Base-by-base conservation (phyloP, 2,888 invertebrate species). In the Spilarctia lutea region DNA sequence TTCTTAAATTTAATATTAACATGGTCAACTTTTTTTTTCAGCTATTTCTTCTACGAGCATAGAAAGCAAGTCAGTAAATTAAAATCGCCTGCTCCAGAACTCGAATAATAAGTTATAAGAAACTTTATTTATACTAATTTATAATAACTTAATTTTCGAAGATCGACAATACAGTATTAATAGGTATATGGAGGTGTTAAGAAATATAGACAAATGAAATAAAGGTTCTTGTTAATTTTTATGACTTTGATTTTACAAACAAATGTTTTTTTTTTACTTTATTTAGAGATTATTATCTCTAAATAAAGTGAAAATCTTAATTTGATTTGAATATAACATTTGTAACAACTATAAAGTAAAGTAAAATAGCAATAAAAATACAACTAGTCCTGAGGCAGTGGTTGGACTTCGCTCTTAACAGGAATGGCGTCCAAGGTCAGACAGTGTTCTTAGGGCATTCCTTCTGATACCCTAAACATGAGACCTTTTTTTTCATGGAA, bases 41-140 rank as follows among this genome's bases (percentile, higher is more conserved):
- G 92, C 30, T 90, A 85, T 83, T 73, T 92, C 24, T 86, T 92
- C 71, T 86, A 85, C 71, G 92, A 92, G 30, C 89, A 92, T 78
- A 85, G 89, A 77, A 88, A 84, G 74, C 70, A 76, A 10, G 39
- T 84, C 0, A 78, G 79, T 67, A 85, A 79, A 66, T 35, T 33
- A 16, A 79, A 65, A 42, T 2, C 65, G 16, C 1, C 8, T n/a
- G 16, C 13, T 30, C 4, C 27, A 30, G 60, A 63, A n/a, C 56
- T 56, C n/a, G 56, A 56, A 56, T 56, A n/a, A 56, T 56, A 56
- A 56, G 56, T 11, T n/a, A 10, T n/a, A 56, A 3, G n/a, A 56
- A 24, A n/a, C 3, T 56, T 56, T n/a, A n/a, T n/a, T 2, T 1
- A 2, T 8, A n/a, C n/a, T 56, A 24, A 24, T 24, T 48, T 45